phyloP scores from a whole-genome alignment of 2,797 vertebrate species.

The Argya squamiceps region DNA sequence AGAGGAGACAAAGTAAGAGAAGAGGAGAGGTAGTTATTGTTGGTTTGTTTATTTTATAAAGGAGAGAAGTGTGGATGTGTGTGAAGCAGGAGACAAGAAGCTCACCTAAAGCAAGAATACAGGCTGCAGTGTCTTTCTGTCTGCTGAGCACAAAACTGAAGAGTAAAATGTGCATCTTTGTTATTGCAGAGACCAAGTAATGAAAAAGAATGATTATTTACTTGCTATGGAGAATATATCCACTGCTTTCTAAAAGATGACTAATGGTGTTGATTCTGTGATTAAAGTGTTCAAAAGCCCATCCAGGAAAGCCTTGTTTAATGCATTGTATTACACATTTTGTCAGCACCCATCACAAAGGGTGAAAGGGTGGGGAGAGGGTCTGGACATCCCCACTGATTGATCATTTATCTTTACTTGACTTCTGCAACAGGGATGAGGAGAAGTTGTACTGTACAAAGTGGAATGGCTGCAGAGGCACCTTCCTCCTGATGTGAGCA shows the following conservation, averaged over 20 bases:
- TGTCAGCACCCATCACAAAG: not conserved
- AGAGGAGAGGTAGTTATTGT: not conserved
- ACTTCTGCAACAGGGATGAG: not conserved
- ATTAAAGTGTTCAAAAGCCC: conserved; percentile 15
- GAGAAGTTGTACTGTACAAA: not conserved
- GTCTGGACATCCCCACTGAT: not conserved
- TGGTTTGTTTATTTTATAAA: conserved; percentile 22
- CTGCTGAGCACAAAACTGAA: not conserved
- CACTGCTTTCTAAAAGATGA: conserved; percentile 30
- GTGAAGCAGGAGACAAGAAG: not conserved
- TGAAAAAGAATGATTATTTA: conserved; percentile 44
- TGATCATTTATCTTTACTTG: not conserved
- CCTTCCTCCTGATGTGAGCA: not conserved
- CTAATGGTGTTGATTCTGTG: conserved; percentile 21
- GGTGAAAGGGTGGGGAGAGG: not conserved
- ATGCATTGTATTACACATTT: not conserved
- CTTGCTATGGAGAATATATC: not conserved
- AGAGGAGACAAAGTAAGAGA: not conserved
- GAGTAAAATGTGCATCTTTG: conserved; percentile 10
- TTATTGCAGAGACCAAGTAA: not conserved
- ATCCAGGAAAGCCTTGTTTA: not conserved
- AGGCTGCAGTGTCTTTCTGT: not conserved
- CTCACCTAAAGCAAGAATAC: not conserved
- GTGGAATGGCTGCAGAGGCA: not conserved
- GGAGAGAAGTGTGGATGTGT: not conserved